Base-by-base conservation (phyloP, 2,888 invertebrate species). In the Zygothrica quintamaculata region DNA sequence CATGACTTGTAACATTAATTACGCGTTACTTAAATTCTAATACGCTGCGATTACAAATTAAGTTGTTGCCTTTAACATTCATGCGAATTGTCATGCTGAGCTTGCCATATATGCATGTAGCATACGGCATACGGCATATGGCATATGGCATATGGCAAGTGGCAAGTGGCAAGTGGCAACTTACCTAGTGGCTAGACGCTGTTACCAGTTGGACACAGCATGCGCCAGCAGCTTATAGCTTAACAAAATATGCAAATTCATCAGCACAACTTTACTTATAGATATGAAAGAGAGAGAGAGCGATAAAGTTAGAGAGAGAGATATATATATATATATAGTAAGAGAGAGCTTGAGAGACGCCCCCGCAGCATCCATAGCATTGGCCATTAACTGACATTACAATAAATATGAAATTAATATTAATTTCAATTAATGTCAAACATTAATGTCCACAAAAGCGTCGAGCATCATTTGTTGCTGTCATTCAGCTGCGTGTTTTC, bases 11-110 rank as follows among this genome's bases (percentile, higher is more conserved):
- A 88, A 86, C 90, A 91, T 91, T 91, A 91, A 91, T 91, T 91
- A 91, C 90, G 90, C 89, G 88, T 90, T 90, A 90, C 90, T 90
- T 90, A 90, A 89, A 89, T 88, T 91, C 90, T 91, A 91, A 91
- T 91, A 84, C 87, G 78, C 48, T 65, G 73, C 75, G 86, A 85
- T 90, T 88, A 91, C 90, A 91, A 90, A 90, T 90, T 91, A 90
- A 91, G 90, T 88, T 86, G 89, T 90, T 84, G 87, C 74, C 86
- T 78, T 77, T 74, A 87, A 82, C 85, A 86, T 81, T 82, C 72
- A 82, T 87, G 81, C 81, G 80, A 85, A 81, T 81, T 84, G 78
- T 87, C 88, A 75, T 88, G 89, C 89, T 89, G 89, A 70, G 88
- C 73, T 44, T 36, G 25, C 47, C 67, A 70, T 60, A 59, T 62